These are phyloP conservation scores for Planiliza haematocheilus DNA, from an alignment of 2,113 vertebrate species.

Conservation along the genomic window DNA sequence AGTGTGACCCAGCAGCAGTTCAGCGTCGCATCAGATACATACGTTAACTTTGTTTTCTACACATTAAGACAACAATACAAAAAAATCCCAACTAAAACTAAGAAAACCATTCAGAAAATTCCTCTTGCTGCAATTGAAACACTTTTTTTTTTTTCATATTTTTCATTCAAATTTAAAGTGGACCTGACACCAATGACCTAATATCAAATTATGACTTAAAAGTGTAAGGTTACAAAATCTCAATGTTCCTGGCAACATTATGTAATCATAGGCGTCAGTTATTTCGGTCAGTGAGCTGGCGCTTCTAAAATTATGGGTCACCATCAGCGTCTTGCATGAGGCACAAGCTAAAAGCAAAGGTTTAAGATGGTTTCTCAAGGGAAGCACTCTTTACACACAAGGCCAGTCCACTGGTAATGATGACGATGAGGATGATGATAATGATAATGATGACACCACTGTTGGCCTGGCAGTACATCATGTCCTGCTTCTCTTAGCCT, in stretches of 20 bases:
- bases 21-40: too few species aligned
- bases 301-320: constrained; percentile 20
- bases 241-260: constrained; percentile 37
- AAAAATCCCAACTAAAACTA: too few species aligned
- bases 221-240: not conserved
- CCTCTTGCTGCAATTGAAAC: too few species aligned
- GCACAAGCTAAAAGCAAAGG: not conserved
- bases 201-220: not conserved
- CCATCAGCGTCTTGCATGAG: constrained; percentile 8
- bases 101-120: too few species aligned
- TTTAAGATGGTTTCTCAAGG: constrained; percentile 28
- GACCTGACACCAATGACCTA: not conserved
- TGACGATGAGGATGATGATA: constrained; percentile 32
- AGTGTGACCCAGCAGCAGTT: too few species aligned
- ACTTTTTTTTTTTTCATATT: too few species aligned
- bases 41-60: too few species aligned
- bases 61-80: too few species aligned
- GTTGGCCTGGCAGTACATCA: constrained; percentile 69
- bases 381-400: constrained; percentile 11
- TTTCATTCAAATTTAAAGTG: not conserved
- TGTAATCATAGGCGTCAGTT: constrained; percentile 29
- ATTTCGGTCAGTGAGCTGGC: constrained; percentile 36
- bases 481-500: constrained; percentile 48
- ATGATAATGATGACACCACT: constrained; percentile 7
- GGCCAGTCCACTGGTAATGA: not conserved